These are phyloP conservation scores for Meriones psammophilus DNA, from an alignment of 2,797 vertebrate species.

Conservation along the genomic window DNA sequence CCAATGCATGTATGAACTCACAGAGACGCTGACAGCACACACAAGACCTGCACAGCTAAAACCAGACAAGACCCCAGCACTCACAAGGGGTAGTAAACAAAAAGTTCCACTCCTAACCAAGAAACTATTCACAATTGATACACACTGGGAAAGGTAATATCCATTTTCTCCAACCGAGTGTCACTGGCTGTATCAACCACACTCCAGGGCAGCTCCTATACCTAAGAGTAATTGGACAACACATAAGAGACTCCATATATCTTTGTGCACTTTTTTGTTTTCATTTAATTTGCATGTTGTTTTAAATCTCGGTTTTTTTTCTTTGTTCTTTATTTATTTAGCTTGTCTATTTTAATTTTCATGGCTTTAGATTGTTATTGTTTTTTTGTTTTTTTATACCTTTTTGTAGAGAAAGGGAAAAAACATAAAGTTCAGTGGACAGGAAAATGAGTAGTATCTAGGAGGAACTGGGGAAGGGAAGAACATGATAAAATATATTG, in stretches of 20 bases:
- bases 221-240: background rate
- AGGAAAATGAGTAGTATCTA: background rate
- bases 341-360: background rate
- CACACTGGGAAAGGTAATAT: too few relatives aligned
- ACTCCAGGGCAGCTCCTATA: background rate
- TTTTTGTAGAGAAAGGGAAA: background rate
- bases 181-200: background rate
- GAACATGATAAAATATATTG: background rate
- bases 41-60: background rate
- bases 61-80: background rate
- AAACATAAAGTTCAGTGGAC: background rate
- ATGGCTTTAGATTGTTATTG: background rate
- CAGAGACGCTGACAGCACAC: background rate
- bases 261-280: background rate
- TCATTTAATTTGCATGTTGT: background rate
- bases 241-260: background rate
- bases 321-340: background rate
- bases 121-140: too few relatives aligned
- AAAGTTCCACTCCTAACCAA: background rate
- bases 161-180: background rate
- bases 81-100: background rate
- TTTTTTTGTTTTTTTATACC: background rate
- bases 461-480: background rate
- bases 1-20: background rate
- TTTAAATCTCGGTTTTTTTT: background rate